These are phyloP conservation scores for Trachemys scripta DNA, from an alignment of 2,113 vertebrate genomes.

Conservation along the genomic window DNA sequence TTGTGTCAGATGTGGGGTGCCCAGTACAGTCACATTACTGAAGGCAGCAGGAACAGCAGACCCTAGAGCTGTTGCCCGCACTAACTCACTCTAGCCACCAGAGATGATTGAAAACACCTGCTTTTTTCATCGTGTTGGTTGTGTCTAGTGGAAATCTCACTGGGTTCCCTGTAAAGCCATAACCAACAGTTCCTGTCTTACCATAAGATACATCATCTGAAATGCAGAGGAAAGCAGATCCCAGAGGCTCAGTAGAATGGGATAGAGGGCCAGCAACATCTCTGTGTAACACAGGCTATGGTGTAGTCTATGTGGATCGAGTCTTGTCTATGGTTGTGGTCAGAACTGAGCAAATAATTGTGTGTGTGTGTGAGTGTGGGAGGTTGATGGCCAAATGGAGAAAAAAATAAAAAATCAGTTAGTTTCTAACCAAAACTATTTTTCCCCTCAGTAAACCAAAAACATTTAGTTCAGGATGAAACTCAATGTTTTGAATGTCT, in stretches of 20 bases:
- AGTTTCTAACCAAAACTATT: background rate
- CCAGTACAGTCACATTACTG: background rate
- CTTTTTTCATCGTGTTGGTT: background rate
- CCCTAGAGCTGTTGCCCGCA: background rate
- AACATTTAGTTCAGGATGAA: background rate
- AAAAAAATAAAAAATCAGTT: background rate
- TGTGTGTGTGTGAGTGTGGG: too few species aligned
- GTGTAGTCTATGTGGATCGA: background rate
- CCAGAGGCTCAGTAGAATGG: background rate
- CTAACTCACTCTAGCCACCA: background rate
- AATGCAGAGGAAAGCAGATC: background rate
- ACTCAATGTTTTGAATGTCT: background rate
- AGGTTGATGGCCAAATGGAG: background rate
- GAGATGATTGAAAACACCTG: background rate
- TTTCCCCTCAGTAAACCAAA: background rate
- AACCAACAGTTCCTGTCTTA: background rate
- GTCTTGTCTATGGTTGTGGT: accelerated
- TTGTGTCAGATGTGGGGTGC: background rate
- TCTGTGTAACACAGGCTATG: background rate
- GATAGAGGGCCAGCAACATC: background rate
- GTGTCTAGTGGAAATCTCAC: background rate
- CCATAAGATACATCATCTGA: background rate
- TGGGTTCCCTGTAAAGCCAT: background rate
- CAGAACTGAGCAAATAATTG: background rate
- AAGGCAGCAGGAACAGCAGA: background rate